Percentiles rank a stretch among this genome's conserved stretches.
Evolutionary conservation across 64 coral and sea anemone species (phyloP).

Genomic region (Montipora capricornis): DNA sequence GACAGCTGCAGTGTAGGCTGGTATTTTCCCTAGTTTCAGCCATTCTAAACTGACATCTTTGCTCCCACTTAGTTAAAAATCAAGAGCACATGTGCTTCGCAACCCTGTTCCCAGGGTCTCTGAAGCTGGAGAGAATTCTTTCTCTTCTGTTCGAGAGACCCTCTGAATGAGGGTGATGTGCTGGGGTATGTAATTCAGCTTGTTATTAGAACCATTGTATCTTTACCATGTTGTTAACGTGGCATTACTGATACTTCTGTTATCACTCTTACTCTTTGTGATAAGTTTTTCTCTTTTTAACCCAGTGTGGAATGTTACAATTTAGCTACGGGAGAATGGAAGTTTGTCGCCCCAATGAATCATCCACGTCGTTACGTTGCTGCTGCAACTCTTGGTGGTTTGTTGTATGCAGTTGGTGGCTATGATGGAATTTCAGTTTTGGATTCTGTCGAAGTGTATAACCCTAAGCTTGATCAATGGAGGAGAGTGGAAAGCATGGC

Average conservation of each 20-base stretch:
- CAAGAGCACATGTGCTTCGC: no score
- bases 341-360: slow-evolving; percentile 87
- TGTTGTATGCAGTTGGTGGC: slow-evolving; percentile 90
- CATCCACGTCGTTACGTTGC: slow-evolving; percentile 84
- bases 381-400: slow-evolving; percentile 62
- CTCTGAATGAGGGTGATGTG: no score
- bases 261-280: neutral
- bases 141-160: no score
- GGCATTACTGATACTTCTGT: neutral
- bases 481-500: slow-evolving; percentile 60
- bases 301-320: slow-evolving; percentile 87
- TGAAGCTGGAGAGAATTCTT: no score
- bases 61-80: no score
- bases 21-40: no score
- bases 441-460: slow-evolving; percentile 86
- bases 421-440: slow-evolving; percentile 87
- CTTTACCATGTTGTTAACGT: neutral
- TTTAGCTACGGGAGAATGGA: slow-evolving; percentile 75
- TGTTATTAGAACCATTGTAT: neutral
- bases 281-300: neutral
- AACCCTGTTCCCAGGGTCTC: no score
- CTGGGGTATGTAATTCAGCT: no score
- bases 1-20: no score
- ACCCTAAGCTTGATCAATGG: slow-evolving; percentile 88
- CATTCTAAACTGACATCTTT: no score